Evolutionary conservation across 2,113 vertebrate species (phyloP).

Genomic region (Emberiza fucata): DNA sequence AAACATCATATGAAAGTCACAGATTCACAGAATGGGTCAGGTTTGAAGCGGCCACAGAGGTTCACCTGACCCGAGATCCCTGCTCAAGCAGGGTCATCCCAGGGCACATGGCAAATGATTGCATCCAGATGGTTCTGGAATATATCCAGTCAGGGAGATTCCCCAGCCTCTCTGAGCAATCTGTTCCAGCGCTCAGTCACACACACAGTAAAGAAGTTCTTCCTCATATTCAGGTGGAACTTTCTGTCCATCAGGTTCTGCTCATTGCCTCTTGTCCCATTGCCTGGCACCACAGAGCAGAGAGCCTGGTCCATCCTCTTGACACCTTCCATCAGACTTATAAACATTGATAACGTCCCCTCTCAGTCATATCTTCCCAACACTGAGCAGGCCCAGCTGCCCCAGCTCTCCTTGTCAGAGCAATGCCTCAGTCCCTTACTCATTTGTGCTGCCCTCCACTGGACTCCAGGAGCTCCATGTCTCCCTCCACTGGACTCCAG

Average conservation of each 20-base stretch:
- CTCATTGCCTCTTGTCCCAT: neutral
- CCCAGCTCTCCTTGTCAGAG: neutral
- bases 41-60: neutral
- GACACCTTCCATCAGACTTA: neutral
- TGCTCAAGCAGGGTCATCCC: neutral
- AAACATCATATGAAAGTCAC: neutral
- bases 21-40: neutral
- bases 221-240: neutral
- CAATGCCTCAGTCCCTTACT: neutral
- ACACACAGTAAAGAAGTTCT: neutral
- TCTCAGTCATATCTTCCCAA: neutral
- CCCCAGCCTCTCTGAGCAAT: neutral
- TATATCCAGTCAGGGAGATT: neutral
- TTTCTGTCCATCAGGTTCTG: neutral
- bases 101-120: neutral
- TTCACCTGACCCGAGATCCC: neutral
- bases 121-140: neutral
- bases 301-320: neutral
- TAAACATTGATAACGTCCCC: neutral
- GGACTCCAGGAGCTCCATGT: neutral
- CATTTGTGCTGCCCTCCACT: neutral
- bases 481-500: neutral
- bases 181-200: neutral
- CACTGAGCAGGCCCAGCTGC: neutral
- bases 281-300: fast-evolving